A percentile compares a stretch with the other conserved stretches of the same genome.
Evolutionary conservation across 2,797 vertebrate species (phyloP).

Genomic region (Sus cebifrons): DNA sequence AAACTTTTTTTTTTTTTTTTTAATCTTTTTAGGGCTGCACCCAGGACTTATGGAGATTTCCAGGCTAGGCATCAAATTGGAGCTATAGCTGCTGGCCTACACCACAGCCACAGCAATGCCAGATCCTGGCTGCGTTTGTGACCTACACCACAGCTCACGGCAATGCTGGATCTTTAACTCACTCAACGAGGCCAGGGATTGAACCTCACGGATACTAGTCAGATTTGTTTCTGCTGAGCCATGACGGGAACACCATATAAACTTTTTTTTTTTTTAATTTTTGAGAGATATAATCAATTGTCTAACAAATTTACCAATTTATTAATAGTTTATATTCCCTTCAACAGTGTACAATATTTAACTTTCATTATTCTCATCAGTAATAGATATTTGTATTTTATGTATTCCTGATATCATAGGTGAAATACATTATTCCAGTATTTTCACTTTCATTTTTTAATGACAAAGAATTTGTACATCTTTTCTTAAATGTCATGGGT

Average conservation of each 20-base stretch:
- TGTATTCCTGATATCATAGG: not conserved
- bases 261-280: not conserved
- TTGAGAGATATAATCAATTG: not conserved
- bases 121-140: no score
- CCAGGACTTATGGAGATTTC: no score
- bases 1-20: not conserved
- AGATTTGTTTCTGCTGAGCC: no score
- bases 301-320: conserved; percentile 12
- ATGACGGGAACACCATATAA: no score
- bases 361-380: conserved; percentile 18
- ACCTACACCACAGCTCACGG: no score
- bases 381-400: conserved; percentile 16
- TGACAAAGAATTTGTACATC: conserved; percentile 8
- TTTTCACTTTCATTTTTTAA: conserved; percentile 3
- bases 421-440: conserved; percentile 7
- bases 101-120: no score
- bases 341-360: not conserved
- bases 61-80: no score
- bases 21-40: not conserved
- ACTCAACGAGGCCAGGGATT: no score
- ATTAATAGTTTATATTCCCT: conserved; percentile 37
- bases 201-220: no score
- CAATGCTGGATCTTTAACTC: no score
- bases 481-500: not conserved
- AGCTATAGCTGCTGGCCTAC: no score